Evolutionary conservation across 2,113 vertebrate genomes (phyloP), one percentile per base, ranked within the genome.

Genomic region (Gasterosteus aculeatus): DNA sequence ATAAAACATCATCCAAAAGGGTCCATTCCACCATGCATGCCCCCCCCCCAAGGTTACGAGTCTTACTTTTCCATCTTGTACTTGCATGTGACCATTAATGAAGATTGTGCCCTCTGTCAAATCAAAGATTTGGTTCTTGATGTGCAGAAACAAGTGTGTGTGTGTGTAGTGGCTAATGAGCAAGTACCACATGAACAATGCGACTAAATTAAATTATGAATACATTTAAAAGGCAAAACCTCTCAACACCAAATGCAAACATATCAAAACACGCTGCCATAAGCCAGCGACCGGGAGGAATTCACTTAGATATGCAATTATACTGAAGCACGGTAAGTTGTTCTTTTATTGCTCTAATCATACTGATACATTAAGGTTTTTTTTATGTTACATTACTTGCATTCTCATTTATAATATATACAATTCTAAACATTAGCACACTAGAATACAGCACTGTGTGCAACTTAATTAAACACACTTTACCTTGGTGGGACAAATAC

Each of bases 1-100:
- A 92, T 91, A 87, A 92, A 92, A 87, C 83, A 92, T 90, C 66
- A 54, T 60, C 64, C 72, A 67, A 77, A 84, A 72, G 56, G 69
- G 54, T 71, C 51, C 67, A 61, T 46, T 88, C 58, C 63, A 78
- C 47, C 61, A 56, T 60, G 72, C 5, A 64, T 44, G 67, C 61
- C 39, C 10, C 66, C 66, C 18, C 14, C 19, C 10, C 42, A 26
- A 49, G 31, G 44, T 10, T 62, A 56, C 60, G 72, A 12, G 29
- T 44, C 29, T 61, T 70, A 26, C 22, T 26, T 26, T 26, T 19
- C 63, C 42, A 18, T 64, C 67, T 19, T 12, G 15, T n/a, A 42
- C 7, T 10, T 72, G 39, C 42, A 10, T 66, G 35, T 73, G 54
- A 69, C 1, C n/a, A 0, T 72, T 69, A 61, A 53, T 41, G 39